A percentile compares a stretch with the other conserved stretches of the same genome.
Conservation (phyloP, 2,113 vertebrate species). For the Cyprinodon variegatus region DNA sequence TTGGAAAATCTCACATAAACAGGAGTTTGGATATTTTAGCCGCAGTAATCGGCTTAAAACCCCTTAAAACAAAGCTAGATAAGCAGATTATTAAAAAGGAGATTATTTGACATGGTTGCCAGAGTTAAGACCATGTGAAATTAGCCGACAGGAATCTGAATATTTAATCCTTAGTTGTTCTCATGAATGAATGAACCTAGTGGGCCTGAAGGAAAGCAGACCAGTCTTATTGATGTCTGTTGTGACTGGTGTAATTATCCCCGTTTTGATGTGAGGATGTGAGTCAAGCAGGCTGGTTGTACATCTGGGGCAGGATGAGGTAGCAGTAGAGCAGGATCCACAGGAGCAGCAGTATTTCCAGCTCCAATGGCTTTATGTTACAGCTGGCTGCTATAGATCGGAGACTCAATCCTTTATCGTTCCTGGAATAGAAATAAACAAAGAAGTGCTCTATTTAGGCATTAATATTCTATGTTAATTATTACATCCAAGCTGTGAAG, state of each 20-base stretch:
- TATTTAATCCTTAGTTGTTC: constrained; percentile 48
- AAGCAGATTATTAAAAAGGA: constrained; percentile 15
- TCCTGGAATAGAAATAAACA: constrained; percentile 39
- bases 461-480: neutral
- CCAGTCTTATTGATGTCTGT: constrained; percentile 20
- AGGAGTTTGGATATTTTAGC: constrained; percentile 7
- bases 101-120: constrained; percentile 28
- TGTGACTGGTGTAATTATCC: constrained; percentile 47
- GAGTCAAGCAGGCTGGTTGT: constrained; percentile 42
- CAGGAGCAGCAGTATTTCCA: constrained; percentile 82
- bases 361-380: constrained; percentile 66
- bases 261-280: constrained; percentile 17
- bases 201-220: constrained; percentile 47
- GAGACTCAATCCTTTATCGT: constrained; percentile 19
- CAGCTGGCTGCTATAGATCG: constrained; percentile 35
- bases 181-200: constrained; percentile 42
- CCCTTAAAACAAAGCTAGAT: constrained; percentile 20
- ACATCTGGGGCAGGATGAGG: constrained; percentile 84
- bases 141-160: constrained; percentile 29
- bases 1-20: neutral
- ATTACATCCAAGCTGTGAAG: neutral
- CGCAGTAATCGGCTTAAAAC: constrained; percentile 5
- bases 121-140: constrained; percentile 20
- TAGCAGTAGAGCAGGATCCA: constrained; percentile 89
- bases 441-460: neutral